Base-by-base conservation (phyloP, 2,113 vertebrate genomes). In the Anolis sagrei region DNA sequence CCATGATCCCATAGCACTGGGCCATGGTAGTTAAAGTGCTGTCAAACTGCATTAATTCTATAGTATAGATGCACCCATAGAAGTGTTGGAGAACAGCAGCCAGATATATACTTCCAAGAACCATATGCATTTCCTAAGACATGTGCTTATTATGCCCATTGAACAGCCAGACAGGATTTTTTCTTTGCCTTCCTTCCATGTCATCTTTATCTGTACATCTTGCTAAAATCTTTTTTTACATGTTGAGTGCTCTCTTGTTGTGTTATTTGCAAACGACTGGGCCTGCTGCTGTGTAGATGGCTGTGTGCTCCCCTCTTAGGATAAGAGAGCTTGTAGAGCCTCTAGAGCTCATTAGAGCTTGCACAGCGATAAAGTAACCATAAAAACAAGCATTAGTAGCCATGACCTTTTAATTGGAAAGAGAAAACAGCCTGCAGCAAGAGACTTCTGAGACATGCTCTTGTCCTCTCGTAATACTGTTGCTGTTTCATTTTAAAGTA, bases 391-490 rank as follows among this genome's bases (percentile, higher is more conserved):
- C 44, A 58, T 54, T 68, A 34, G 27, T 82, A 76, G 48, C 66
- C 72, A 82, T 82, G 85, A n/a, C 78, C 25, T 66, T 62, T 75
- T 82, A 86, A 54, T 86, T 54, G 61, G 48, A 70, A 82, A 86
- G 27, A 32, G 73, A 76, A 82, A 82, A 77, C 82, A 82, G 27
- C 62, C 32, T 82, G 49, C 32, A 58, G 49, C 72, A 69, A 82
- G 72, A 51, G 61, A 54, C 48, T 76, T 75, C 48, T 64, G 74
- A 48, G 23, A 36, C 44, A 58, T 14, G 13, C 23, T 27, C 74
- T 73, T 66, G 39, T 64, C 29, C 10, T 44, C 18, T n/a, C 1
- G 36, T 49, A 34, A 75, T 14, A 51, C n/a, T 74, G 27, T 32
- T 62, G 58, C 11, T 29, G 32, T 18, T 66, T 80, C 16, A 44